phyloP scores from a whole-genome alignment of 2,797 vertebrate species.

The Acropternis orthonyx region DNA sequence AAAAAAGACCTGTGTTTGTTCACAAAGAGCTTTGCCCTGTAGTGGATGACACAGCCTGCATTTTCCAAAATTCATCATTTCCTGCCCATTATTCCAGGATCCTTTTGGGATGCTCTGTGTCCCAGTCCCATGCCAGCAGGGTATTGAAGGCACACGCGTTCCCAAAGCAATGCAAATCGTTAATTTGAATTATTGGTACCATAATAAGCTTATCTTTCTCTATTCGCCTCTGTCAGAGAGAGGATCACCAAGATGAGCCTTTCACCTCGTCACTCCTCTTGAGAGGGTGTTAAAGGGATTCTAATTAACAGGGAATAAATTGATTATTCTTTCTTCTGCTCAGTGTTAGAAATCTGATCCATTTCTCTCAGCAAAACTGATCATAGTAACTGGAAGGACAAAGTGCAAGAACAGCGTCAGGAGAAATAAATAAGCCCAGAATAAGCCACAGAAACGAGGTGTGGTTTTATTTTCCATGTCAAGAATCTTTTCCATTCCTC shows the following conservation, averaged over 20 bases:
- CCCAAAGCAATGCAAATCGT: background rate
- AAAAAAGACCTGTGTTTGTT: constrained; percentile 9
- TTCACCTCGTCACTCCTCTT: background rate
- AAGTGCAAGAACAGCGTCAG: background rate
- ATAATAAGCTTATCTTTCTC: background rate
- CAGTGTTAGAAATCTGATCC: background rate
- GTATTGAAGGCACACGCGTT: background rate
- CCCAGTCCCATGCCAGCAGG: background rate
- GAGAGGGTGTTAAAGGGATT: background rate
- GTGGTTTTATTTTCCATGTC: background rate
- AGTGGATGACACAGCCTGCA: constrained; percentile 31
- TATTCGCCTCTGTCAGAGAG: background rate
- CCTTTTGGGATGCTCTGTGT: rapidly evolving
- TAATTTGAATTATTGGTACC: background rate
- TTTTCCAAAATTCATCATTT: constrained; percentile 43
- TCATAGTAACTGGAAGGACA: background rate
- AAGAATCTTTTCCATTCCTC: background rate
- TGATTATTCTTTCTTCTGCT: background rate
- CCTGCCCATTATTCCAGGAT: background rate
- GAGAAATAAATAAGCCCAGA: background rate
- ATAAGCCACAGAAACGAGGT: background rate
- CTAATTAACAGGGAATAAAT: background rate
- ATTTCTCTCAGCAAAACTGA: background rate
- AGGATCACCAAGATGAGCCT: background rate
- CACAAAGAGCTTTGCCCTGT: constrained; percentile 7